phyloP scores from a whole-genome alignment of 1,140 invertebrate species.

The Drosophila gunungcola region DNA sequence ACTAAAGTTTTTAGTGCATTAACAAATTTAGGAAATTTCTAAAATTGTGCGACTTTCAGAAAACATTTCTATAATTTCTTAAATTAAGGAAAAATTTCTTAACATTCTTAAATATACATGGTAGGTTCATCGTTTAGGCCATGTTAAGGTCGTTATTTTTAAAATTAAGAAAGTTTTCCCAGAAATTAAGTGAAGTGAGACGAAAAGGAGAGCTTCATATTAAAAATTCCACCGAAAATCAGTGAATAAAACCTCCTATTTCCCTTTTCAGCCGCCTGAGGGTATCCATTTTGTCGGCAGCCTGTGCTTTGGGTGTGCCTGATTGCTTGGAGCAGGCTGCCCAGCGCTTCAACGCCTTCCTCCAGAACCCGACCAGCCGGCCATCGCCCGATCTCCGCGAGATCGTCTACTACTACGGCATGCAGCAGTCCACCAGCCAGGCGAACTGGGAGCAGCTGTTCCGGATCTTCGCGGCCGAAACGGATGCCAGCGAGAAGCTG shows the following conservation, averaged over 20 bases:
- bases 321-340: conserved; percentile 87
- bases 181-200: too few species aligned
- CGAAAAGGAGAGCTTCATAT: too few species aligned
- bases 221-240: too few species aligned
- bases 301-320: conserved; percentile 86
- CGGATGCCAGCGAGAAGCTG: conserved; percentile 90
- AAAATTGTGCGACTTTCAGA: too few species aligned
- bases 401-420: conserved; percentile 89
- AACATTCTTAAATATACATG: too few species aligned
- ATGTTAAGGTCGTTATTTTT: too few species aligned
- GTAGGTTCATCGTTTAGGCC: too few species aligned
- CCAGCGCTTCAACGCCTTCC: conserved; percentile 86
- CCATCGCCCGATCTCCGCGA: conserved; percentile 91
- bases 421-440: conserved; percentile 84
- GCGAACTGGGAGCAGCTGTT: conserved; percentile 91
- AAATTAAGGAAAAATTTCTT: too few species aligned
- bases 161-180: too few species aligned
- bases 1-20: too few species aligned
- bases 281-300: conserved; percentile 86
- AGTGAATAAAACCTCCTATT: neutral
- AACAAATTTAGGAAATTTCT: too few species aligned
- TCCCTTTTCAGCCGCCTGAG: conserved; percentile 86
- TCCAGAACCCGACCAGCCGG: conserved; percentile 85
- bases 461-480: conserved; percentile 89
- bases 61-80: too few species aligned